Evolutionary conservation across 2,888 invertebrate genomes (phyloP).

Genomic region (Plebejus anna): DNA sequence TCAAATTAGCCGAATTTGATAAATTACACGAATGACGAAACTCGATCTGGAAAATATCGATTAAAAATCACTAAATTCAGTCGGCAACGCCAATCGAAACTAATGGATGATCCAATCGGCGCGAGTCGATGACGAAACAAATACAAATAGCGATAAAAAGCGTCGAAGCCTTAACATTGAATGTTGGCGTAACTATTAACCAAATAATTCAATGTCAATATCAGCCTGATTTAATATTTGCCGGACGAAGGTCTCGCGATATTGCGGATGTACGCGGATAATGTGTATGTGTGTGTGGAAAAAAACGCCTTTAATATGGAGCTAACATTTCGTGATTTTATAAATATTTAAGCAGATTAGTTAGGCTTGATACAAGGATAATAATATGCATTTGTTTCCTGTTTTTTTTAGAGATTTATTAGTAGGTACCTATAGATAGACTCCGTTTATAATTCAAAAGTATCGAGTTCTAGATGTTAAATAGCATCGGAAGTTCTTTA

Average conservation of each 20-base stretch:
- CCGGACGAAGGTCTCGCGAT: constrained; percentile 19
- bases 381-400: not conserved
- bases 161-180: constrained; percentile 26
- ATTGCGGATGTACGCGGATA: not conserved
- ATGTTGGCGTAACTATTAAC: constrained; percentile 17
- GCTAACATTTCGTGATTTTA: not conserved
- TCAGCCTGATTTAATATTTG: constrained; percentile 19
- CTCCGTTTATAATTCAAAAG: no score
- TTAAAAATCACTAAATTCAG: not conserved
- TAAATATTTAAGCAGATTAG: not conserved
- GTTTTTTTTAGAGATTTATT: not conserved
- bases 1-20: not conserved
- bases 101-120: constrained; percentile 8
- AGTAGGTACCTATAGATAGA: no score
- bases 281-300: not conserved
- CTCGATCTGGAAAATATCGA: not conserved
- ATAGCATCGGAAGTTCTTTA: not conserved
- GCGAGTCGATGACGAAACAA: not conserved
- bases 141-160: constrained; percentile 23
- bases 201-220: constrained; percentile 28
- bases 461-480: not conserved
- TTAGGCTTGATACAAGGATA: not conserved
- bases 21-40: not conserved
- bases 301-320: not conserved
- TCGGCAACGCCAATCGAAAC: not conserved